A percentile compares a stretch with the other conserved stretches of the same genome.
phyloP scores from a whole-genome alignment of 2,113 vertebrate species.

The Alectura lathami region DNA sequence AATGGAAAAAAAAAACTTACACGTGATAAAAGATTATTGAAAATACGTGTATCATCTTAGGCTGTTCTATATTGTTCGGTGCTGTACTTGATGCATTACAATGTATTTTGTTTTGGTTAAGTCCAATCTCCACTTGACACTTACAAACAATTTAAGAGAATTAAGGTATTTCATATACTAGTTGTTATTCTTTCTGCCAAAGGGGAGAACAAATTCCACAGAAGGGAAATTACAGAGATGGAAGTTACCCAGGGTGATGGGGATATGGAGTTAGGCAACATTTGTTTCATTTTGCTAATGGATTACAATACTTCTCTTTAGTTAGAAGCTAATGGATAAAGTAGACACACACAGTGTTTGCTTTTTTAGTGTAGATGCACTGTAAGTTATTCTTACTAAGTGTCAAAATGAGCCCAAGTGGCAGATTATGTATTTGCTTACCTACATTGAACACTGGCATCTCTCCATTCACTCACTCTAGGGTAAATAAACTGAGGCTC shows the following conservation, averaged over 20 bases:
- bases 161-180: neutral
- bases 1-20: neutral
- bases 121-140: neutral
- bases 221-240: neutral
- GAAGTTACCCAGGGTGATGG: neutral
- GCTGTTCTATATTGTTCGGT: neutral
- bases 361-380: slow-evolving; percentile 31
- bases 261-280: neutral
- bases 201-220: neutral
- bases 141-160: neutral
- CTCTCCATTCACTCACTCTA: slow-evolving; percentile 44
- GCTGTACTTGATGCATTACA: neutral
- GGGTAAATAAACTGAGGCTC: slow-evolving; percentile 63
- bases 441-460: slow-evolving; percentile 61
- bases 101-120: neutral
- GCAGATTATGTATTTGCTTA: slow-evolving; percentile 66
- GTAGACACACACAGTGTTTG: neutral
- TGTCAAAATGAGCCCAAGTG: slow-evolving; percentile 62
- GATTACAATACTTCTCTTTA: neutral
- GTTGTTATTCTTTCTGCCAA: neutral
- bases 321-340: neutral
- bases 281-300: neutral
- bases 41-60: neutral
- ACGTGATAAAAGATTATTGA: neutral
- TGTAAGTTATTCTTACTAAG: slow-evolving; percentile 43